Evolutionary conservation across 2,797 vertebrate species (phyloP).

Genomic region (Serranus cabrilla): DNA sequence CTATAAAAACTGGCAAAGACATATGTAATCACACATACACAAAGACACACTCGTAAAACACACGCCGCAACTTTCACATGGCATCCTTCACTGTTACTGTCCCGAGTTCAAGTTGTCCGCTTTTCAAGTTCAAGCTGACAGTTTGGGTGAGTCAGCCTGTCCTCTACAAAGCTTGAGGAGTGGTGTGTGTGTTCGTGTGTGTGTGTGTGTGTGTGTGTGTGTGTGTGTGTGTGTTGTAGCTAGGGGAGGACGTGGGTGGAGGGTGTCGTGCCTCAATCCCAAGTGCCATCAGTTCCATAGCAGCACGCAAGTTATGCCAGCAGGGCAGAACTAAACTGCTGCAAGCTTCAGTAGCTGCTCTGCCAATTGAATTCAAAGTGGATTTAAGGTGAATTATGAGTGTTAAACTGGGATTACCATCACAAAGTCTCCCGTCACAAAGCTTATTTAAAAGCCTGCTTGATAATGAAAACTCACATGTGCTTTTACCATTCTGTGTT

Average conservation of each 20-base stretch:
- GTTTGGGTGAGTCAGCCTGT: slow-evolving; percentile 30
- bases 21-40: not conserved
- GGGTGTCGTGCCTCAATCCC: slow-evolving; percentile 27
- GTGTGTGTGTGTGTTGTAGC: not conserved
- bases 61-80: not conserved
- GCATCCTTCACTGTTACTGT: slow-evolving; percentile 12
- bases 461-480: slow-evolving; percentile 37
- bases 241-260: slow-evolving; percentile 1
- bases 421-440: slow-evolving; percentile 36
- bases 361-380: slow-evolving; percentile 40
- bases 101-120: slow-evolving; percentile 23
- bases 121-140: slow-evolving; percentile 43
- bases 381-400: slow-evolving; percentile 55
- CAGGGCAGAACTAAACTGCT: slow-evolving; percentile 71
- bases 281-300: slow-evolving; percentile 40
- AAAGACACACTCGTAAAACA: not conserved
- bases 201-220: not conserved
- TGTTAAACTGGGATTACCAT: slow-evolving; percentile 51
- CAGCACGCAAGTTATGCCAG: slow-evolving; percentile 48
- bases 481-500: slow-evolving; percentile 12
- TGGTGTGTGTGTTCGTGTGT: not conserved
- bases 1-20: slow-evolving; percentile 10
- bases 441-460: slow-evolving; percentile 38
- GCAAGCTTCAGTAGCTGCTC: slow-evolving; percentile 45
- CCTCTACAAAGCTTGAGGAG: slow-evolving; percentile 28